These are phyloP conservation scores for Liparis tanakae DNA, from an alignment of 2,797 vertebrate species.

Conservation along the genomic window DNA sequence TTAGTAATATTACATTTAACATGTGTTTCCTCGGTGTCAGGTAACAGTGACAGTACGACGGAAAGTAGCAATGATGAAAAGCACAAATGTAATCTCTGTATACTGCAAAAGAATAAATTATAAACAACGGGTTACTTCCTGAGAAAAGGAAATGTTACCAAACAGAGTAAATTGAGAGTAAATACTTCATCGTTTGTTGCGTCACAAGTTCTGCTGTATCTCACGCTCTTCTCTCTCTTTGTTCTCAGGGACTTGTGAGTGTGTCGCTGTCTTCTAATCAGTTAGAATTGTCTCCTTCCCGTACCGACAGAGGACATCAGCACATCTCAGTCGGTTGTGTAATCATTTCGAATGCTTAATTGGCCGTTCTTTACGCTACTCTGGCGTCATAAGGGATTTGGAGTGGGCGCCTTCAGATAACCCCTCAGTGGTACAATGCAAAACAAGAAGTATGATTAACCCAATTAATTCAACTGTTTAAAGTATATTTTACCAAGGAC, in stretches of 20 bases:
- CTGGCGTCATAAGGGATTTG: not conserved
- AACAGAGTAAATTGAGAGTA: not conserved
- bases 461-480: constrained; percentile 42
- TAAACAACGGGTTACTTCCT: not conserved
- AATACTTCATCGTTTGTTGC: not conserved
- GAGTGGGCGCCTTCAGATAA: constrained; percentile 5
- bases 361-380: constrained; percentile 8
- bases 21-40: not conserved
- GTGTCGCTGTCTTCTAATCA: not conserved
- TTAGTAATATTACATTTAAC: no score
- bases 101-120: not conserved
- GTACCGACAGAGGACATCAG: not conserved
- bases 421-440: constrained; percentile 3
- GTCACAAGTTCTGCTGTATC: not conserved
- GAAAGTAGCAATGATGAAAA: not conserved
- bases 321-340: constrained; percentile 8
- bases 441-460: constrained; percentile 22
- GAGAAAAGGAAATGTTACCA: not conserved
- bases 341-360: constrained; percentile 15
- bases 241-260: not conserved
- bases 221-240: not conserved
- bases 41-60: no score
- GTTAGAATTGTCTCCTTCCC: not conserved
- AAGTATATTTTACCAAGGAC: constrained; percentile 35
- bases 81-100: not conserved